Evolutionary conservation across 2,888 invertebrate species (phyloP).

Genomic region (Thyatira batis): DNA sequence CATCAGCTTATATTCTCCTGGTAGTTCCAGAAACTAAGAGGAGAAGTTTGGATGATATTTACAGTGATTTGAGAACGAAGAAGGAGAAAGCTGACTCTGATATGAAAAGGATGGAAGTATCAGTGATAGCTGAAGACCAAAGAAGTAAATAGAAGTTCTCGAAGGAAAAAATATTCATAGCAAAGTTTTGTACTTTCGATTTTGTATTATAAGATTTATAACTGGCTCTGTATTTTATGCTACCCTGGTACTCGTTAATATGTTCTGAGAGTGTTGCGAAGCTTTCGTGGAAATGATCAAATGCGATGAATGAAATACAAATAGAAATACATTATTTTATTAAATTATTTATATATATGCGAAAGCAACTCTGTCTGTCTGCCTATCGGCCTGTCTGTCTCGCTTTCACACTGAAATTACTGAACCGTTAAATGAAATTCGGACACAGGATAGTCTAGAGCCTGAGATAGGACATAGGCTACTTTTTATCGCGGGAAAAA

Average conservation of each 20-base stretch:
- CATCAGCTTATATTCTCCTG: constrained; percentile 48
- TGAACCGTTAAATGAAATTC: too few relatives aligned
- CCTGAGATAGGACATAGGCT: neutral
- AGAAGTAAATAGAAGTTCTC: neutral
- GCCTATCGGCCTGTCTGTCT: too few relatives aligned
- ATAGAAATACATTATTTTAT: too few relatives aligned
- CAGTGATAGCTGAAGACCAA: constrained; percentile 1
- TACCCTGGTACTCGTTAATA: too few relatives aligned
- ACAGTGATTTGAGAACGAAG: constrained; percentile 52
- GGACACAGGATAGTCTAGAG: too few relatives aligned
- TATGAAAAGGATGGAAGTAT: constrained; percentile 18
- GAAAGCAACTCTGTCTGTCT: too few relatives aligned
- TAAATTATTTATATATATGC: too few relatives aligned
- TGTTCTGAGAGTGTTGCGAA: too few relatives aligned
- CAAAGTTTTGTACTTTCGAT: neutral
- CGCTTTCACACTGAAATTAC: neutral
- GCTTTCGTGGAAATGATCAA: too few relatives aligned
- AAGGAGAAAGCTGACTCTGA: constrained; percentile 40
- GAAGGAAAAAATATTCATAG: neutral
- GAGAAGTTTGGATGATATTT: constrained; percentile 56
- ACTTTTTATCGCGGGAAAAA: neutral
- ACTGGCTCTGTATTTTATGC: too few relatives aligned
- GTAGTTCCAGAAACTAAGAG: constrained; percentile 61
- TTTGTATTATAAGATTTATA: too few relatives aligned
- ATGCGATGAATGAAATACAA: too few relatives aligned